Evolutionary conservation across 2,113 vertebrate genomes (phyloP).

Genomic region (Anhinga rufa): DNA sequence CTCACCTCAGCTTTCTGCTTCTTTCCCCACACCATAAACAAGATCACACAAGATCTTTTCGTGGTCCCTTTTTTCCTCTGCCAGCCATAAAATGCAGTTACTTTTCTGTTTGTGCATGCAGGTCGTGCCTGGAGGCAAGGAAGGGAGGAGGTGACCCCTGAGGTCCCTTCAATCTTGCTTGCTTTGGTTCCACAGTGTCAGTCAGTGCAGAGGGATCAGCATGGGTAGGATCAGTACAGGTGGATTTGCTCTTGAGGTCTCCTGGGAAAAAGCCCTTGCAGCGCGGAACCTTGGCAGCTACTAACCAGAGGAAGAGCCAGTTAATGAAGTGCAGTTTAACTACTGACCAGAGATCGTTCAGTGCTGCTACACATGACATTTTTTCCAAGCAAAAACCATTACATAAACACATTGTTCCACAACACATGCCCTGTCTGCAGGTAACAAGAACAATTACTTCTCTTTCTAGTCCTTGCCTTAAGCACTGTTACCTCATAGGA

Average conservation of each 20-base stretch:
- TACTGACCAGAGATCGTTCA: not conserved
- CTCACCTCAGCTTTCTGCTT: not conserved
- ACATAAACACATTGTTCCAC: not conserved
- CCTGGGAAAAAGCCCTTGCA: not conserved
- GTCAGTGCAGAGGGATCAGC: not conserved
- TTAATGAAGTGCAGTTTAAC: constrained; percentile 12
- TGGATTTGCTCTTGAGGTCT: not conserved
- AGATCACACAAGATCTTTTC: not conserved
- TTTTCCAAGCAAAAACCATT: not conserved
- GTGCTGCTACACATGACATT: not conserved
- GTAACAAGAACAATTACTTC: constrained; percentile 2
- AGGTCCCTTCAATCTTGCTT: not conserved
- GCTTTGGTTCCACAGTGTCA: not conserved
- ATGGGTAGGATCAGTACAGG: not conserved
- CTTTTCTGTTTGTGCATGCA: not conserved
- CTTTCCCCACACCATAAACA: not conserved
- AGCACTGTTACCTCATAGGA: not conserved
- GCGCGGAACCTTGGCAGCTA: not conserved
- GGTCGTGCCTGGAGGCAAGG: not conserved
- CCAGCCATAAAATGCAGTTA: not conserved
- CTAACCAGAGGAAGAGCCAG: not conserved
- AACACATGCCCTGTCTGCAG: not conserved
- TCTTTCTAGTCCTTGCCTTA: not conserved
- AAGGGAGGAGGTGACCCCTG: not conserved
- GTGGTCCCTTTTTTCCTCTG: not conserved